phyloP scores from a whole-genome alignment of 2,888 invertebrate genomes.

The Melieria crassipennis region DNA sequence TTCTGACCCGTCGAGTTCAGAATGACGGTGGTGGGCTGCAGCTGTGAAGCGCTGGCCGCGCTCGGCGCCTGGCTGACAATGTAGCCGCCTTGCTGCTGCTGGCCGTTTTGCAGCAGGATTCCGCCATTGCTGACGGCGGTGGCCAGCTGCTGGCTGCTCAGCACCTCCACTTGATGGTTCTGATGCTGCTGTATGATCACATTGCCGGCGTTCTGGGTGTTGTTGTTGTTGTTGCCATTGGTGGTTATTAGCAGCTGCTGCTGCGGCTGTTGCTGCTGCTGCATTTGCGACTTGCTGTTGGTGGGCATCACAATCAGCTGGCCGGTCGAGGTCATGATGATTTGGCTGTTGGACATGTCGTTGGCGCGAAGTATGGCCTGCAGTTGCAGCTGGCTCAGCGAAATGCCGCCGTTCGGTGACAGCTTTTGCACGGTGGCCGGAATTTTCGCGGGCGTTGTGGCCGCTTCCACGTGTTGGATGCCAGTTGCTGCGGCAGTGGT shows the following conservation, averaged over 20 bases:
- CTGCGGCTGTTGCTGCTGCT: slow-evolving; percentile 44
- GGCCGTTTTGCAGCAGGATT: slow-evolving; percentile 49
- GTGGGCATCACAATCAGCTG: slow-evolving; percentile 64
- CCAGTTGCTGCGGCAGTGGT: slow-evolving; percentile 34
- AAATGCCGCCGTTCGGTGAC: slow-evolving; percentile 48
- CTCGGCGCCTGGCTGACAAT: slow-evolving; percentile 47
- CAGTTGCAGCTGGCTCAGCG: slow-evolving; percentile 52
- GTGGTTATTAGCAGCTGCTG: slow-evolving; percentile 36
- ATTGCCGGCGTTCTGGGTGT: slow-evolving; percentile 42
- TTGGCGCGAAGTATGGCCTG: slow-evolving; percentile 54
- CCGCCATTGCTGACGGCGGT: slow-evolving; percentile 46
- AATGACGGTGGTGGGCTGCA: slow-evolving; percentile 54
- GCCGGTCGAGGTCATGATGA: slow-evolving; percentile 66
- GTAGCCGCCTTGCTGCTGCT: slow-evolving; percentile 48
- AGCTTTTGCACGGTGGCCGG: slow-evolving; percentile 48
- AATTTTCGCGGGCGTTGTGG: slow-evolving; percentile 69
- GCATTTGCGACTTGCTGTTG: slow-evolving; percentile 48
- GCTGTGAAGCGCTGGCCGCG: slow-evolving; percentile 37
- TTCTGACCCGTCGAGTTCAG: slow-evolving; percentile 52
- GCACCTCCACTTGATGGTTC: slow-evolving; percentile 43
- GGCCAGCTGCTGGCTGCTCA: slow-evolving; percentile 44
- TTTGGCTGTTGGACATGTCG: slow-evolving; percentile 53
- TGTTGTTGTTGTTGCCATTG: slow-evolving; percentile 31
- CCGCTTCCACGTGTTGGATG: slow-evolving; percentile 65
- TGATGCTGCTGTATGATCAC: slow-evolving; percentile 46